Conservation (phyloP, 2,888 invertebrate genomes). For the Cephus runcator region DNA sequence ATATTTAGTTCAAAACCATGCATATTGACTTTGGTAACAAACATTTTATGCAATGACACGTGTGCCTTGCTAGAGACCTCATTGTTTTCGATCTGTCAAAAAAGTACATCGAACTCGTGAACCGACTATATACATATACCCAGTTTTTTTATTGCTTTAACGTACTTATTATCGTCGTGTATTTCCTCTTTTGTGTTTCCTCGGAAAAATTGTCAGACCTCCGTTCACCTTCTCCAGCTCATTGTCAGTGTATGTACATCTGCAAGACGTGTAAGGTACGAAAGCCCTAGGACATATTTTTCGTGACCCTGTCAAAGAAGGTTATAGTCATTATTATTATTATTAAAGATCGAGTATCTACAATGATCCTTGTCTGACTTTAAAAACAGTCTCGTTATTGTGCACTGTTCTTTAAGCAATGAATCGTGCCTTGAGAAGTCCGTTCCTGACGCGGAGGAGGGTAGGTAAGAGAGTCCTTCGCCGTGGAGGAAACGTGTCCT, state of each 20-base stretch:
- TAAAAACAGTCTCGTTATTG: neutral
- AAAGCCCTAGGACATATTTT: neutral
- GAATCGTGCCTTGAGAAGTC: neutral
- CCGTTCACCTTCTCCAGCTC: neutral
- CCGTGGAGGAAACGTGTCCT: neutral
- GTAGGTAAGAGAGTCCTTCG: neutral
- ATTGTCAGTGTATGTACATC: neutral
- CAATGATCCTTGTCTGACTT: neutral
- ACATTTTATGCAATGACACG: too few relatives aligned
- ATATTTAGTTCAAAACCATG: too few relatives aligned
- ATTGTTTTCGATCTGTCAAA: too few relatives aligned
- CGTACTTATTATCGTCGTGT: neutral
- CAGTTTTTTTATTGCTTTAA: neutral
- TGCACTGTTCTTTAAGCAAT: neutral
- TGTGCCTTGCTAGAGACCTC: too few relatives aligned
- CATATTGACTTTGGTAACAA: too few relatives aligned
- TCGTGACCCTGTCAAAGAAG: neutral
- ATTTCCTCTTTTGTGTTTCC: neutral
- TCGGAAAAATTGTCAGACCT: neutral
- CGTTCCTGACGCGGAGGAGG: neutral
- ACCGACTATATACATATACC: neutral
- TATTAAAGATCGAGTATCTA: neutral
- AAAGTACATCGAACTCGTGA: too few relatives aligned
- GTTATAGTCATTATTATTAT: neutral
- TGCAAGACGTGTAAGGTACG: neutral